These are phyloP conservation scores for Coregonus clupeaformis DNA, from an alignment of 2,113 vertebrate genomes.

Conservation along the genomic window DNA sequence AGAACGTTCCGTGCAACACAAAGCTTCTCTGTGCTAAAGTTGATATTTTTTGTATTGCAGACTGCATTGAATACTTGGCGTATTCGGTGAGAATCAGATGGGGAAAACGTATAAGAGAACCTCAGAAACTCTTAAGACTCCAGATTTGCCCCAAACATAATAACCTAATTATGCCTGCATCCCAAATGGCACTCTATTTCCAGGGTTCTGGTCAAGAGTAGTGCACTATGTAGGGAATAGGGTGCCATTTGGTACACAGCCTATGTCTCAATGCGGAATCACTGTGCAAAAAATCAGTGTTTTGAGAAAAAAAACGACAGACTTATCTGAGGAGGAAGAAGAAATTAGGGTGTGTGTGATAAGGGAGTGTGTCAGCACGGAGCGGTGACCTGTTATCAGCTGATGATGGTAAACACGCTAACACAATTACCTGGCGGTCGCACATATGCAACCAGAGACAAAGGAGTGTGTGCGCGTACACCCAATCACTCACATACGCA, in stretches of 20 bases:
- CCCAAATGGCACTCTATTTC: too few relatives aligned
- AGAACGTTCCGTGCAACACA: not conserved
- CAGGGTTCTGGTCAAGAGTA: too few relatives aligned
- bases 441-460: not conserved
- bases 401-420: not conserved
- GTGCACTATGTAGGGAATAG: too few relatives aligned
- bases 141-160: not conserved
- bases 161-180: not conserved
- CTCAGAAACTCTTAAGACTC: not conserved
- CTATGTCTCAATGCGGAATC: not conserved
- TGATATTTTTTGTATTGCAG: not conserved
- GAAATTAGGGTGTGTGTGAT: not conserved
- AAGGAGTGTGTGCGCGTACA: not conserved
- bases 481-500: not conserved
- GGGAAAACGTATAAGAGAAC: not conserved
- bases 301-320: not conserved
- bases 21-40: not conserved
- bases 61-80: not conserved
- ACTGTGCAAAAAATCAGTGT: not conserved
- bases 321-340: not conserved
- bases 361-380: not conserved
- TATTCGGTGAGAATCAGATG: not conserved
- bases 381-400: not conserved
- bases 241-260: too few relatives aligned
- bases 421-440: not conserved